phyloP scores from a whole-genome alignment of 2,113 vertebrate genomes.

The Pungitius pungitius region DNA sequence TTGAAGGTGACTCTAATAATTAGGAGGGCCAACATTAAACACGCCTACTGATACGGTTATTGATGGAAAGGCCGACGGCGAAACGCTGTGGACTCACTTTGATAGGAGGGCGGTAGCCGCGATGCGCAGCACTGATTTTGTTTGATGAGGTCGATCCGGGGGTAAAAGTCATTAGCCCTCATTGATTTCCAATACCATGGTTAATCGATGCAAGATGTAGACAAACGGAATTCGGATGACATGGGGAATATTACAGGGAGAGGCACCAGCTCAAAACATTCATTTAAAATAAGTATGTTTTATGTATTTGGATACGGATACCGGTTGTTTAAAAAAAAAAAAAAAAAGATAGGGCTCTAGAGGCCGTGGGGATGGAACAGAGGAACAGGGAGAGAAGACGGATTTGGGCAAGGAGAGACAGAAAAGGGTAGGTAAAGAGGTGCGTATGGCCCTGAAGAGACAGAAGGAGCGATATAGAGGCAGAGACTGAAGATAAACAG shows the following conservation, averaged over 20 bases:
- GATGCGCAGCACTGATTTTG: not conserved
- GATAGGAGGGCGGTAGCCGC: constrained; percentile 12
- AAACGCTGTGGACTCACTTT: constrained; percentile 29
- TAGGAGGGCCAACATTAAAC: constrained; percentile 41
- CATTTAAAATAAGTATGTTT: not conserved
- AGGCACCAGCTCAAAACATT: not conserved
- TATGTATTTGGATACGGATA: not conserved
- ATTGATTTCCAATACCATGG: constrained; percentile 8
- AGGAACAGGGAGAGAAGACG: constrained; percentile 21
- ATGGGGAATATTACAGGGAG: not conserved
- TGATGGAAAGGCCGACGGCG: constrained; percentile 50
- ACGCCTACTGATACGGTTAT: constrained; percentile 45
- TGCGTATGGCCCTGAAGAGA: constrained; percentile 33
- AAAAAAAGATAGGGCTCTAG: not conserved
- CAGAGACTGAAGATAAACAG: constrained; percentile 54
- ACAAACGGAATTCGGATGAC: not conserved
- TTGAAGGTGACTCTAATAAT: constrained; percentile 71
- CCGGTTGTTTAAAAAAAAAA: constrained; percentile 1
- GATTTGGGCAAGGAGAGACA: constrained; percentile 4
- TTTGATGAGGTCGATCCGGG: constrained; percentile 26
- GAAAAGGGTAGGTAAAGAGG: constrained; percentile 34
- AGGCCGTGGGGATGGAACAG: constrained; percentile 4
- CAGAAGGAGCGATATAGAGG: constrained; percentile 41
- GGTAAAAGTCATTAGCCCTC: not conserved
- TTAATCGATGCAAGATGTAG: constrained; percentile 12